Base-by-base conservation (phyloP, 2,113 vertebrate genomes). In the Siphamia tubifer region DNA sequence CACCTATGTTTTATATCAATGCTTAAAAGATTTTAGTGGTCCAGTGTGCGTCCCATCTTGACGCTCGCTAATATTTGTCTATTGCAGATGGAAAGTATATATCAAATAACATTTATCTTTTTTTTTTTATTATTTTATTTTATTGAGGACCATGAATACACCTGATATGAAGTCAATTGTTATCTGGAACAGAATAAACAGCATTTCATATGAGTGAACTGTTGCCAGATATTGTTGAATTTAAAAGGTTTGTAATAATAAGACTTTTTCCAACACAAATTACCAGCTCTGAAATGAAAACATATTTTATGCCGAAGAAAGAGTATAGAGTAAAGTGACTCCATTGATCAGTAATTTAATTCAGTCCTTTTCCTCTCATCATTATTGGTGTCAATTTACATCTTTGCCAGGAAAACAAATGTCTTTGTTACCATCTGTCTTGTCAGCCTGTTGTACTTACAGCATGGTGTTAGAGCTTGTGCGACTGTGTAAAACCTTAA, bases 321-420 rank as follows among this genome's bases (percentile, higher is more conserved):
- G 6, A 36, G 10, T 16, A 9, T 5, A 1, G 21, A 34, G 6
- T 16, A 48, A 69, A 19, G 13, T 32, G 16, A 69, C 19, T 10
- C 53, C 34, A 53, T 60, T 43, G 42, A 72, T 75, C 40, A 68
- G 49, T 30, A 68, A 67, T 57, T 20, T 36, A 55, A 31, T 43
- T 65, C 65, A 30, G 9, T 42, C 53, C 19, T 56, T 35, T 32
- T 56, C 28, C 43, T 51, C 40, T 58, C 49, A 6, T 32, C 32
- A 19, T 42, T 16, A 79, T 31, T 51, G 13, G 45, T 61, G 25
- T 79, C 77, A 25, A 45, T 47, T 68, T 56, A 23, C 54, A 64
- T 25, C 12, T 40, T 36, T 52, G 42, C 52, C 61, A 57, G 60
- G 39, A 60, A 76, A 79, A 55, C 35, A 24, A 39, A 62, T 27